A percentile compares a stretch with the other conserved stretches of the same genome.
Evolutionary conservation across 2,113 vertebrate species (phyloP).

Genomic region (Pogona vitticeps): DNA sequence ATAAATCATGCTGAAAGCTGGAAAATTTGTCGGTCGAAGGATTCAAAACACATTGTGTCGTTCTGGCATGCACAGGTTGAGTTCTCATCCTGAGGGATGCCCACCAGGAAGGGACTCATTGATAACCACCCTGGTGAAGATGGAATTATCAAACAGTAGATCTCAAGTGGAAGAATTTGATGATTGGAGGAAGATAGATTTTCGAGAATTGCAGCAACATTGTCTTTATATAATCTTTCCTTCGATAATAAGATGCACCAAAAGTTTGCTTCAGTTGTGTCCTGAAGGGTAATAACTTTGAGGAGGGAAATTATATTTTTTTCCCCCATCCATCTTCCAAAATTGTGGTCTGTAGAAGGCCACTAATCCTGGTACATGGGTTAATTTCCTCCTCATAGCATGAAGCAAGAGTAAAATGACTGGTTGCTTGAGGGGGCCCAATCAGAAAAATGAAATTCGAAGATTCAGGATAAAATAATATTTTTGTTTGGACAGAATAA

Average conservation of each 20-base stretch:
- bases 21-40: constrained; percentile 40
- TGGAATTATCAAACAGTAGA: neutral
- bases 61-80: constrained; percentile 39
- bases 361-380: neutral
- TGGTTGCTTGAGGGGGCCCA: neutral
- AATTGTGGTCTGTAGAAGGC: neutral
- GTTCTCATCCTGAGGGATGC: constrained; percentile 41
- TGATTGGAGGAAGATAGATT: too few species aligned
- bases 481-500: neutral
- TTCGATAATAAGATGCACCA: neutral
- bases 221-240: too few species aligned
- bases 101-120: constrained; percentile 43
- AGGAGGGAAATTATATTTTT: neutral
- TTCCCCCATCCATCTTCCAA: neutral
- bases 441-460: neutral
- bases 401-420: neutral
- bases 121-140: accelerated
- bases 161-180: neutral
- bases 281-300: neutral
- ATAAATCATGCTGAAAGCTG: constrained; percentile 48
- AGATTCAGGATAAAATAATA: neutral
- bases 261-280: neutral
- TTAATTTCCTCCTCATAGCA: neutral
- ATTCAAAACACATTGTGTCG: constrained; percentile 47
- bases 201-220: too few species aligned